phyloP scores from a whole-genome alignment of 2,888 invertebrate genomes.

The Stictocephala bisonia region DNA sequence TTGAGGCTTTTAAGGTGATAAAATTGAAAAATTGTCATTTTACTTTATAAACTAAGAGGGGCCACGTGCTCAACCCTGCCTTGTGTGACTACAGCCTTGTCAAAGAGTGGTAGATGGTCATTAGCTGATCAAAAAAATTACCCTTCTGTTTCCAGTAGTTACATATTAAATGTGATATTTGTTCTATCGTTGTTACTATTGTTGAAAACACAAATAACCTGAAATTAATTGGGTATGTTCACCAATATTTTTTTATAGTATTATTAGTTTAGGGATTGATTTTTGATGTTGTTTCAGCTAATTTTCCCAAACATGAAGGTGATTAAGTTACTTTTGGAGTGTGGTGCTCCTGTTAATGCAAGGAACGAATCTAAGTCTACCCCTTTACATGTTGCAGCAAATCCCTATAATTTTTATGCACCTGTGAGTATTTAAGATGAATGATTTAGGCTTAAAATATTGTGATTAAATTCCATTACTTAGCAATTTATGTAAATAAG shows the following conservation, averaged over 20 bases:
- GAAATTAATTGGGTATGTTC: too few species aligned
- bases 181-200: not conserved
- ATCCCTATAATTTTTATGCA: conserved; percentile 78
- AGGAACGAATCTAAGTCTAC: conserved; percentile 82
- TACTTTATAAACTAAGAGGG: too few species aligned
- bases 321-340: conserved; percentile 77
- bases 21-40: too few species aligned
- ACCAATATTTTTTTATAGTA: not conserved
- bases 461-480: not conserved
- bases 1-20: too few species aligned
- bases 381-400: conserved; percentile 83
- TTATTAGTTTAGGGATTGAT: too few species aligned
- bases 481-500: not conserved
- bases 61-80: too few species aligned
- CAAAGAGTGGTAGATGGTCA: too few species aligned
- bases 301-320: conserved; percentile 80
- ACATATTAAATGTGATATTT: too few species aligned
- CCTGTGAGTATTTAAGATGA: conserved; percentile 65
- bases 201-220: not conserved
- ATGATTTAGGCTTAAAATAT: conserved; percentile 1
- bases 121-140: too few species aligned
- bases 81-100: too few species aligned
- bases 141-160: too few species aligned
- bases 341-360: conserved; percentile 82
- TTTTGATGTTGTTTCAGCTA: conserved; percentile 65